Base-by-base conservation (phyloP, 2,888 invertebrate genomes). In the Chesias legatella region DNA sequence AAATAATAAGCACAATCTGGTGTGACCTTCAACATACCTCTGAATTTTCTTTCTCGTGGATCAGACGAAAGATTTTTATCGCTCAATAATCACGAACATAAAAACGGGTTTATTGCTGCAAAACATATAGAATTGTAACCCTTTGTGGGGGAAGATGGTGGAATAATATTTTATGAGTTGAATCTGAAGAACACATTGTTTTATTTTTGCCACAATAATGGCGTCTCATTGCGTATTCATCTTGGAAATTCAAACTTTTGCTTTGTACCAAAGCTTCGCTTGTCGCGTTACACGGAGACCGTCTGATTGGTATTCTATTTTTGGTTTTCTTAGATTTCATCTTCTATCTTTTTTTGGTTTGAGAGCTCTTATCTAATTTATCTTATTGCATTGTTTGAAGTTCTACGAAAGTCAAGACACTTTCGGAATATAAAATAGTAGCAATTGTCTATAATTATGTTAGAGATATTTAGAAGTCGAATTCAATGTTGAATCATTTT, bases 221-320 rank as follows among this genome's bases (percentile, higher is more conserved):
- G 51, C 42, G 40, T 39, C 27, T 51, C 48, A 53, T 53, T 49
- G 38, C 29, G 51, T 40, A 53, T 53, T 53, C 53, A 33, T 47
- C 47, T 47, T 42, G 42, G 28, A 21, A 21, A 35, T 42, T 36
- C 38, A 44, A 50, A 43, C 47, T 44, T 42, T 37, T 40, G 48
- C 44, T 53, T 49, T 42, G 32, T 34, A 40, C 44, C 44, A 47
- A 45, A 47, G 51, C 48, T 51, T 53, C 45, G 43, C 38, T 45
- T 40, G 43, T 31, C 31, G 44, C 41, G 34, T 34, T 43, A 35
- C 32, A 24, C 39, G 29, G 37, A 40, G 35, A 34, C 40, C 27
- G 37, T 27, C 35, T 41, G 48, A 51, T 48, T 48, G 39, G 33
- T 31, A 35, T 50, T 29, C 35, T 43, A 44, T 53, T 40, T 45